Base-by-base conservation (phyloP, 2,797 vertebrate genomes). In the Hemibagrus guttatus region DNA sequence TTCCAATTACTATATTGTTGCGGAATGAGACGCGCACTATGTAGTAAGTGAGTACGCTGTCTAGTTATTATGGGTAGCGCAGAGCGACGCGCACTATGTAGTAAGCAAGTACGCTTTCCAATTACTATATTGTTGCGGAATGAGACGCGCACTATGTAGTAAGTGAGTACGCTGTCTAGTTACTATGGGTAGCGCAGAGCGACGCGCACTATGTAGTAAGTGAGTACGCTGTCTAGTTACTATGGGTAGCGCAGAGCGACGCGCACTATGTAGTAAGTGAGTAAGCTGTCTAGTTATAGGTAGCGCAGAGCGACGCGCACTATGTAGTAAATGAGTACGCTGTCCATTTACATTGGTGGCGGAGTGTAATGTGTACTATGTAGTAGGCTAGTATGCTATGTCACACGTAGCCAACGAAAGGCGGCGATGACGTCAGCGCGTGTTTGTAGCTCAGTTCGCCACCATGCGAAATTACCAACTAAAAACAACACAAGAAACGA, bases 401-500 rank as follows among this genome's bases (percentile, higher is more conserved):
- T 80, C 56, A 3, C 35, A n/a, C 58, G 21, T 12, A 68, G 46
- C 42, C 46, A 68, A 21, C 42, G n/a, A 82, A 26, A 31, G 63
- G 63, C n/a, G 81, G n/a, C 1, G 63, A 68, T 68, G 81, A 81
- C 80, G 61, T 52, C 61, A 81, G 46, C 17, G 63, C n/a, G 16
- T 19, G 26, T 52, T 1, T 82, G 46, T 31, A 35, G 81, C 3
- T 52, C 61, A 31, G 46, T 0, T 82, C 81, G 11, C 23, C 23
- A 12, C 31, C 26, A 4, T 28, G 42, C 17, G 61, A 64, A 13
- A 82, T 31, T 4, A 3, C 21, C 61, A 52, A 19, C 61, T 49
- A 0, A 49, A 78, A 81, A 31, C 61, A 54, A 31, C 63, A 3
- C 5, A 54, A 49, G 26, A 61, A 66, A 13, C n/a, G 63, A 35